Percentiles rank a stretch among this genome's conserved stretches.
These are phyloP conservation scores for Lemur catta DNA, from an alignment of 2,797 vertebrate genomes.

Conservation along the genomic window DNA sequence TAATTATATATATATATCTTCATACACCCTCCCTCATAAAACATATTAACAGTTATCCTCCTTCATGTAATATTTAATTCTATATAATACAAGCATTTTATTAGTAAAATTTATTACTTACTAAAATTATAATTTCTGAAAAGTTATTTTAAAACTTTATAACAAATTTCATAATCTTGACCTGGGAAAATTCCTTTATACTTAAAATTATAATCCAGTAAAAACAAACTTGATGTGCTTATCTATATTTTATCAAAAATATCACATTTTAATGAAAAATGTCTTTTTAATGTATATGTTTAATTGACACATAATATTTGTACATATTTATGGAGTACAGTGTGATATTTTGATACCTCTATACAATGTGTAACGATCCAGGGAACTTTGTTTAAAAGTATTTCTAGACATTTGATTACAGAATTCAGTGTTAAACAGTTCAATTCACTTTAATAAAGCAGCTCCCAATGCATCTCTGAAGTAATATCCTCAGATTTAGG, in stretches of 20 bases:
- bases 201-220: not conserved
- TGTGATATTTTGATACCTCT: not conserved
- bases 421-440: not conserved
- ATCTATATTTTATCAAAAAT: not conserved
- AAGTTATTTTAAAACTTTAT: not conserved
- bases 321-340: not conserved
- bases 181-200: not conserved
- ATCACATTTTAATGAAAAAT: not conserved
- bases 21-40: not conserved
- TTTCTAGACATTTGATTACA: not conserved
- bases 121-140: not conserved
- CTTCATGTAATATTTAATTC: not conserved
- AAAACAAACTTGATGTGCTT: not conserved
- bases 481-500: not conserved
- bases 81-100: not conserved
- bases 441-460: not conserved
- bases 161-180: constrained; percentile 12
- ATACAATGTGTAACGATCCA: not conserved
- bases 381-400: not conserved
- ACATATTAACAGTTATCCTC: not conserved
- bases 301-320: not conserved
- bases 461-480: not conserved
- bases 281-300: not conserved
- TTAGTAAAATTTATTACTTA: not conserved
- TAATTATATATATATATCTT: not conserved